phyloP scores from a whole-genome alignment of 2,888 invertebrate genomes.

The Cerceris rybyensis region DNA sequence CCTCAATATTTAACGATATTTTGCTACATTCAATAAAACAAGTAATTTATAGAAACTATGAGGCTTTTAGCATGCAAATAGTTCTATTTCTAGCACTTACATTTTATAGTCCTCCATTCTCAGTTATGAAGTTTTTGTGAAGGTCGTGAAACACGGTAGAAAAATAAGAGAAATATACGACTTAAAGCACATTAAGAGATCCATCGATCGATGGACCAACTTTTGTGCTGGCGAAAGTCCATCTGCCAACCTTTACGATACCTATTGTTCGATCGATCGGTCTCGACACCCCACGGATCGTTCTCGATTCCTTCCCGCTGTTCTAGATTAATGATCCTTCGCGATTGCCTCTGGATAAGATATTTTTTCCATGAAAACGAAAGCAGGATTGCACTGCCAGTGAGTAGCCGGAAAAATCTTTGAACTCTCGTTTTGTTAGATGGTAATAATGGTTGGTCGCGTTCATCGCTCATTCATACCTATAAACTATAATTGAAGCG shows the following conservation, averaged over 20 bases:
- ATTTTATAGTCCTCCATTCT: too few relatives aligned
- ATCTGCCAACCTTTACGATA: constrained; percentile 30
- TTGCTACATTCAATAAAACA: too few relatives aligned
- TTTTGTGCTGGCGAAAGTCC: constrained; percentile 59
- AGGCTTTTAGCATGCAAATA: too few relatives aligned
- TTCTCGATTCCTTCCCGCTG: constrained; percentile 46
- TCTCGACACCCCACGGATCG: constrained; percentile 37
- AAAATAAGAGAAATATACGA: constrained; percentile 19
- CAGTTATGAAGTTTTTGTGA: too few relatives aligned
- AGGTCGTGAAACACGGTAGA: neutral
- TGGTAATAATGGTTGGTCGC: neutral
- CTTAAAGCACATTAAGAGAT: constrained; percentile 32
- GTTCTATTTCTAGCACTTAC: too few relatives aligned
- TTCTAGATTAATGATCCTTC: constrained; percentile 47
- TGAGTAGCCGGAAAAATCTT: neutral
- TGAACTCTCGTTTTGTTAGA: neutral
- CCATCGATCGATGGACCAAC: constrained; percentile 54
- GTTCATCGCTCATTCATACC: neutral
- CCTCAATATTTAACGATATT: too few relatives aligned
- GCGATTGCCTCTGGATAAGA: constrained; percentile 29
- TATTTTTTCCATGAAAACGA: neutral
- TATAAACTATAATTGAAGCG: too few relatives aligned
- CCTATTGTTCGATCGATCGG: constrained; percentile 51
- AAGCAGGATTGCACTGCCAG: neutral
- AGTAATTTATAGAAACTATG: too few relatives aligned